Evolutionary conservation across 2,888 invertebrate genomes (phyloP), one percentile per base, ranked within the genome.

Genomic region (Latheticus oryzae): DNA sequence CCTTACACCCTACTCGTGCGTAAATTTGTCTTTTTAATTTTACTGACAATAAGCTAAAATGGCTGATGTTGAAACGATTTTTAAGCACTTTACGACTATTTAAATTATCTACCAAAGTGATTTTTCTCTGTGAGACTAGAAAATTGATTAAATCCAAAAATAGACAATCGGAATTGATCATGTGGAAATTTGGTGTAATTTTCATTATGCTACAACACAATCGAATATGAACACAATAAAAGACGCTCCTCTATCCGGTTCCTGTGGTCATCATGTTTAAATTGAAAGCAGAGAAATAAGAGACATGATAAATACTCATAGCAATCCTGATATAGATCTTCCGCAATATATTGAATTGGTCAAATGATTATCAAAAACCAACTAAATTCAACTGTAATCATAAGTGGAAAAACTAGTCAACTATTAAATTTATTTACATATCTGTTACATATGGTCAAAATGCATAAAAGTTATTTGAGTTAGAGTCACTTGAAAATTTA

Each of bases 191-290:
- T n/a, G n/a, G n/a, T 23, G 26, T 54, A 54, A 28, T 28, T 45
- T 54, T 47, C 45, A 47, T 54, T 47, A 37, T 48, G 32, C 35
- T 11, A 8, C 33, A 5, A 21, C 24, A 35, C 38, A 21, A 28
- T 51, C 38, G 17, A 40, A 30, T 11, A 23, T 23, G 21, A 11
- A 38, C 38, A 48, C 55, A 57, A 57, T 51, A 40, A 47, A 53
- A 51, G 51, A 51, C 57, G 50, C 57, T 51, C 57, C 57, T 57
- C 43, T 32, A 55, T 57, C 57, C 57, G 57, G 35, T 57, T 51
- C 57, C 57, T 55, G 55, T 48, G 38, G 30, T 45, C 54, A 19
- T 11, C 35, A 32, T 21, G 12, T 13, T 9, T 13, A 9, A 8
- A 19, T 26, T 11, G 16, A 13, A 8, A 43, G 43, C 13, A n/a